Conservation (phyloP, 2,113 vertebrate genomes). For the Gila orcuttii region DNA sequence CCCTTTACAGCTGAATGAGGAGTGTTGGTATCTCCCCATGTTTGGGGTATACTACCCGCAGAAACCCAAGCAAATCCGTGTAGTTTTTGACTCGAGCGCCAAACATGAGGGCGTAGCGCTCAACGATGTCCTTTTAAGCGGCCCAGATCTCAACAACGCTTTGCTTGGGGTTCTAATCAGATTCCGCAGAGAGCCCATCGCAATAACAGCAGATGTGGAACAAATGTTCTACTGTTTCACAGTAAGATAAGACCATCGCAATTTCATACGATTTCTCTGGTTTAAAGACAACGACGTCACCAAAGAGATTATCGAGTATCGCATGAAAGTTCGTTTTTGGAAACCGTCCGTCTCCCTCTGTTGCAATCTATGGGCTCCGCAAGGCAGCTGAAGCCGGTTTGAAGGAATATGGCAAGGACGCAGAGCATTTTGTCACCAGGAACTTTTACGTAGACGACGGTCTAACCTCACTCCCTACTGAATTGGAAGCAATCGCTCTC, state of each 20-base stretch:
- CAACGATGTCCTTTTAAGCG: slow-evolving; percentile 5
- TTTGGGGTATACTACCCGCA: slow-evolving; percentile 36
- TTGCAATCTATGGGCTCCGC: slow-evolving; percentile 5
- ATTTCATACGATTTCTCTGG: not conserved
- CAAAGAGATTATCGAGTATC: not conserved
- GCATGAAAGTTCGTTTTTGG: slow-evolving; percentile 10
- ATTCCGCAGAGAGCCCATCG: not conserved
- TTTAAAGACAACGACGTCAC: not conserved
- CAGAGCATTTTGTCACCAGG: not conserved
- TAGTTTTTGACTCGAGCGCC: slow-evolving; percentile 33
- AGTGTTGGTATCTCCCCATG: slow-evolving; percentile 10
- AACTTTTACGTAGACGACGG: slow-evolving; percentile 10
- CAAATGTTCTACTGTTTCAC: slow-evolving; percentile 40
- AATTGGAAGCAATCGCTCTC: not conserved
- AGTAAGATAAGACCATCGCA: slow-evolving; percentile 1
- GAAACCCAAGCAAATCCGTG: slow-evolving; percentile 8
- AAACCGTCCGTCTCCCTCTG: not conserved
- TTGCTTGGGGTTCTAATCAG: slow-evolving; percentile 6
- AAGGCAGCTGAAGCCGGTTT: not conserved
- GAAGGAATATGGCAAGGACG: not conserved
- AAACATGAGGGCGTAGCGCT: not conserved
- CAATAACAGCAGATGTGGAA: slow-evolving; percentile 14
- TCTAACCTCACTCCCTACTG: not conserved
- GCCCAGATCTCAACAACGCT: slow-evolving; percentile 31
- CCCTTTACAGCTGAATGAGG: not conserved